phyloP scores from a whole-genome alignment of 2,113 vertebrate species.

The Lagopus leucura region DNA sequence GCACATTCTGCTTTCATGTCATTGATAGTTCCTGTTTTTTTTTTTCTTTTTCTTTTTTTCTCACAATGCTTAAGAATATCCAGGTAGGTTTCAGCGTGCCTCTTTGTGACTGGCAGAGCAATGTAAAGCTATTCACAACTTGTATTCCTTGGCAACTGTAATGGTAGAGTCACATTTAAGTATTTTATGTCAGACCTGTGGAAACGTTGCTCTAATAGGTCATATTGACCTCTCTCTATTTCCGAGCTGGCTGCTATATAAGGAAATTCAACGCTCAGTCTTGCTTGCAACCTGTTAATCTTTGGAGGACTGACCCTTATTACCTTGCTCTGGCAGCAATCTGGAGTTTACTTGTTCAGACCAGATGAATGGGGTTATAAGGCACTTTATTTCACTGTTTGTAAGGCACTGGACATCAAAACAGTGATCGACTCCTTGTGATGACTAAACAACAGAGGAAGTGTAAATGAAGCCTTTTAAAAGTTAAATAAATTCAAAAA shows the following conservation, averaged over 20 bases:
- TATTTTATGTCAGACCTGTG: background rate
- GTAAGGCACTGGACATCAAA: background rate
- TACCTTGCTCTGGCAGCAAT: background rate
- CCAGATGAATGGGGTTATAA: background rate
- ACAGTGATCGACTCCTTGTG: background rate
- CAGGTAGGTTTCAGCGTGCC: background rate
- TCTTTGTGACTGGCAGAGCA: background rate
- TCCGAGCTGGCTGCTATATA: background rate
- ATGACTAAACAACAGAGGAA: background rate
- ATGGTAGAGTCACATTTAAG: background rate
- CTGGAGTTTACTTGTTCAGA: background rate
- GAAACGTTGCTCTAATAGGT: background rate
- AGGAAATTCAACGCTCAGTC: background rate
- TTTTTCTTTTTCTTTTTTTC: background rate
- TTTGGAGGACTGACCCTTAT: background rate
- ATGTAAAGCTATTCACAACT: background rate
- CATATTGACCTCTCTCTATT: rapidly evolving
- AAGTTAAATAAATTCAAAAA: background rate
- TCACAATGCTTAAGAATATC: background rate
- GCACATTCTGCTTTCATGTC: background rate
- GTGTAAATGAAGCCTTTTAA: background rate
- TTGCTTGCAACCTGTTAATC: background rate
- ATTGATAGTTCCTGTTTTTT: background rate
- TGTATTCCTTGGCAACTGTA: background rate
- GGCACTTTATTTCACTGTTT: background rate